phyloP scores from a whole-genome alignment of 2,797 vertebrate genomes.

The Sternarchorhynchus goeldii region DNA sequence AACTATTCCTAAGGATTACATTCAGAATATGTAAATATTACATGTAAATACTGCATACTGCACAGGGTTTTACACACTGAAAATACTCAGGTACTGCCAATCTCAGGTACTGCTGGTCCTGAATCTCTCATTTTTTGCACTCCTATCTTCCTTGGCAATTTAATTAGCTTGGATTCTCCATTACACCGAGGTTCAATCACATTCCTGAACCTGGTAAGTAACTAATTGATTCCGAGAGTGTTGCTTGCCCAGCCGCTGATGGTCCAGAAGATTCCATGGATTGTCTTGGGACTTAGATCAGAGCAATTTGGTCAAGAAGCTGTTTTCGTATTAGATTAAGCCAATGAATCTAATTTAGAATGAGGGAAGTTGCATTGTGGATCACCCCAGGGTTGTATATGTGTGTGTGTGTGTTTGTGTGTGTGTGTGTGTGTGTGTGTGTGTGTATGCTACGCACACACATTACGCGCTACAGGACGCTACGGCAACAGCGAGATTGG shows the following conservation, averaged over 20 bases:
- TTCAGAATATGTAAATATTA: no score
- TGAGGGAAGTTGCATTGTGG: slow-evolving; percentile 81
- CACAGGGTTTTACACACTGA: background rate
- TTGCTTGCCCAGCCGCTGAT: slow-evolving; percentile 53
- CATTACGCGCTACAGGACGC: slow-evolving; percentile 62
- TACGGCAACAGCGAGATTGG: slow-evolving; percentile 86
- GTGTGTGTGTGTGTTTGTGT: slow-evolving; percentile 73
- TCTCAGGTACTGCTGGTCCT: slow-evolving; percentile 31
- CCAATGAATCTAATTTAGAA: slow-evolving; percentile 92
- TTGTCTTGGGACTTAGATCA: slow-evolving; percentile 61
- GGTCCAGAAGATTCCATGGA: slow-evolving; percentile 57
- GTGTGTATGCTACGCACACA: slow-evolving; percentile 11
- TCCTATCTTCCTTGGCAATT: slow-evolving; percentile 65
- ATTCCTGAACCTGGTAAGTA: slow-evolving; percentile 61
- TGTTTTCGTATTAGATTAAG: slow-evolving; percentile 87
- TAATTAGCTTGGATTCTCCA: slow-evolving; percentile 67
- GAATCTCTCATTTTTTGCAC: slow-evolving; percentile 55
- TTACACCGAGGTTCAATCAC: slow-evolving; percentile 66
- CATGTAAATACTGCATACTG: no score
- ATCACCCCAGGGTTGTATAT: slow-evolving; percentile 80
- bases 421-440: background rate
- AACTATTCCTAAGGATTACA: no score
- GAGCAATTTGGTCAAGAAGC: slow-evolving; percentile 84
- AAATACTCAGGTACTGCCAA: background rate
- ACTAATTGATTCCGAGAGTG: slow-evolving; percentile 65